These are phyloP conservation scores for Harpagus bidentatus DNA, from an alignment of 2,113 vertebrate species.

Conservation along the genomic window DNA sequence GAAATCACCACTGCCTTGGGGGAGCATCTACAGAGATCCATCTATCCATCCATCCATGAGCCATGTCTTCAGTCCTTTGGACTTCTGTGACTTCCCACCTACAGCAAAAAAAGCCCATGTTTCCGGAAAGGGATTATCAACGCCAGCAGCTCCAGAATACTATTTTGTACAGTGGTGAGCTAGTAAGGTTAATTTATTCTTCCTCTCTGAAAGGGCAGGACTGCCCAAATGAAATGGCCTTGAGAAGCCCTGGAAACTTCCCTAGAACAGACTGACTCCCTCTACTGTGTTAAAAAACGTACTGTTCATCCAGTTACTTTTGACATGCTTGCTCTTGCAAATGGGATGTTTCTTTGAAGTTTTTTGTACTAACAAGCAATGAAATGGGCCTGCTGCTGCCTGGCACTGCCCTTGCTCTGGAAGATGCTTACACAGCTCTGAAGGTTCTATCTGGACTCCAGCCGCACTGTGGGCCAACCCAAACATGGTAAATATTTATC, in stretches of 20 bases:
- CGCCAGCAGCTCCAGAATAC: neutral
- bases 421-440: neutral
- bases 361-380: neutral
- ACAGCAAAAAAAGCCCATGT: neutral
- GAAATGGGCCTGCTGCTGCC: neutral
- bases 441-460: neutral
- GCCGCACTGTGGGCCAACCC: neutral
- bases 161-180: neutral
- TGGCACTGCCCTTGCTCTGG: neutral
- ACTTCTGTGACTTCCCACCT: neutral
- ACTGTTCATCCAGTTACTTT: neutral
- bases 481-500: neutral
- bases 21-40: neutral
- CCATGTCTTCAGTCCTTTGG: neutral
- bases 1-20: neutral
- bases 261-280: neutral
- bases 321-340: neutral
- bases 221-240: neutral
- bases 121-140: neutral
- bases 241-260: neutral
- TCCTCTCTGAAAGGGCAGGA: neutral
- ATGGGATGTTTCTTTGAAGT: neutral
- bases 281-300: neutral
- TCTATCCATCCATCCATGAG: neutral
- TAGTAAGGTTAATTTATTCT: accelerated